Percentiles rank a stretch among this genome's conserved stretches.
These are phyloP conservation scores for Limenitis camilla DNA, from an alignment of 2,888 invertebrate species.

Conservation along the genomic window DNA sequence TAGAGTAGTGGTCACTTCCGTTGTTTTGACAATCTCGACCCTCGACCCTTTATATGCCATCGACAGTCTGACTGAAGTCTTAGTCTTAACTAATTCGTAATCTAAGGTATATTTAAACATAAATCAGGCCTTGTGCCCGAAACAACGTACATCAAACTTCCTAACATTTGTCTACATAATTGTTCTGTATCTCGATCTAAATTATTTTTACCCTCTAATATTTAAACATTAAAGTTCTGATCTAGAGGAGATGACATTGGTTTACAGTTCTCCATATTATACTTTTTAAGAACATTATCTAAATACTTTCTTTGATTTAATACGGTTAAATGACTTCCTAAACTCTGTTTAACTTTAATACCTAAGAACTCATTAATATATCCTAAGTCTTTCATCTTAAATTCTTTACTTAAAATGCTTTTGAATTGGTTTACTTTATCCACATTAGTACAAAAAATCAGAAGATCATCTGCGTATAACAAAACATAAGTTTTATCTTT, in stretches of 20 bases:
- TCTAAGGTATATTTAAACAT: conserved; percentile 13
- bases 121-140: conserved; percentile 23
- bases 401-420: conserved; percentile 15
- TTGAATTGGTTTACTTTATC: too few relatives aligned
- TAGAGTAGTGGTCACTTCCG: too few relatives aligned
- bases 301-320: conserved; percentile 19
- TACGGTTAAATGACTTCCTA: conserved; percentile 6
- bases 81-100: conserved; percentile 18
- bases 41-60: too few relatives aligned
- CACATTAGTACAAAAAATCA: conserved; percentile 21
- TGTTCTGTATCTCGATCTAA: too few relatives aligned
- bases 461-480: conserved; percentile 23
- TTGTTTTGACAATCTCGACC: too few relatives aligned
- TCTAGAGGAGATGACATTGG: conserved; percentile 21
- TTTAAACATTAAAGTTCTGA: conserved; percentile 21
- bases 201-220: conserved; percentile 9
- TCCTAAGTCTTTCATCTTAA: conserved; percentile 7
- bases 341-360: conserved; percentile 15
- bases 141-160: conserved; percentile 21
- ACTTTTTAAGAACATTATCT: conserved; percentile 19
- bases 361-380: conserved; percentile 19
- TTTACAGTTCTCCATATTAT: conserved; percentile 25
- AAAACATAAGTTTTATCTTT: conserved; percentile 18
- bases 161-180: too few relatives aligned
- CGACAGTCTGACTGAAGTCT: conserved; percentile 22